Percentiles rank a stretch among this genome's conserved stretches.
Conservation (phyloP, 1,140 invertebrate species). For the Tribolium madens region DNA sequence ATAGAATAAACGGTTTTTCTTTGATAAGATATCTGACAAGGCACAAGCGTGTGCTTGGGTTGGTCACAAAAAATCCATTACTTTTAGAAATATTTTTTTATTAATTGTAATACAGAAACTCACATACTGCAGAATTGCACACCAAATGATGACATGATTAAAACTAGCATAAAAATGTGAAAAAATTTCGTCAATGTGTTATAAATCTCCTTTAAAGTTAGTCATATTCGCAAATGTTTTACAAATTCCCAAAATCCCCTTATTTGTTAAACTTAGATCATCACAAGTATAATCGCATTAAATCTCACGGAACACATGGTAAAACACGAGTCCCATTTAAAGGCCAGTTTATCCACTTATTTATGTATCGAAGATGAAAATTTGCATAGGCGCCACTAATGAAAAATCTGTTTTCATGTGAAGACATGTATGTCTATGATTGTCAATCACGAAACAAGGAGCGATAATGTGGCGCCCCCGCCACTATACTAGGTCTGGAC, state of each 20-base stretch:
- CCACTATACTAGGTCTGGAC: conserved; percentile 40
- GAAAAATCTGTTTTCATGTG: conserved; percentile 29
- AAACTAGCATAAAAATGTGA: no score
- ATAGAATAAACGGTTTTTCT: background rate
- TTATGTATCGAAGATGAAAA: conserved; percentile 23
- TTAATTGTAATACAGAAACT: no score
- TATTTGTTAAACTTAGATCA: background rate
- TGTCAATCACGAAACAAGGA: conserved; percentile 38
- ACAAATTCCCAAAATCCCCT: background rate
- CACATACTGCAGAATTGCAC: no score
- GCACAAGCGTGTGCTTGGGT: background rate
- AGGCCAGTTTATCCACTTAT: conserved; percentile 15
- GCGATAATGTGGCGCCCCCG: conserved; percentile 38
- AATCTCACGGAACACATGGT: conserved; percentile 1
- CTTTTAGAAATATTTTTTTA: no score
- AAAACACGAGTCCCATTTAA: background rate
- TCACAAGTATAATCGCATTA: no score
- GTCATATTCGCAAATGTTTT: no score
- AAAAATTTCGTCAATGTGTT: no score
- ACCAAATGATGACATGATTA: no score
- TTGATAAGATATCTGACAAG: background rate
- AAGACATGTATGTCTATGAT: conserved; percentile 21
- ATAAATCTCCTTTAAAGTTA: background rate
- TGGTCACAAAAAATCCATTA: background rate
- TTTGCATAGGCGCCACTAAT: conserved; percentile 35